Evolutionary conservation across 2,797 vertebrate genomes (phyloP), one percentile per base, ranked within the genome.

Genomic region (Calcarius lapponicus): DNA sequence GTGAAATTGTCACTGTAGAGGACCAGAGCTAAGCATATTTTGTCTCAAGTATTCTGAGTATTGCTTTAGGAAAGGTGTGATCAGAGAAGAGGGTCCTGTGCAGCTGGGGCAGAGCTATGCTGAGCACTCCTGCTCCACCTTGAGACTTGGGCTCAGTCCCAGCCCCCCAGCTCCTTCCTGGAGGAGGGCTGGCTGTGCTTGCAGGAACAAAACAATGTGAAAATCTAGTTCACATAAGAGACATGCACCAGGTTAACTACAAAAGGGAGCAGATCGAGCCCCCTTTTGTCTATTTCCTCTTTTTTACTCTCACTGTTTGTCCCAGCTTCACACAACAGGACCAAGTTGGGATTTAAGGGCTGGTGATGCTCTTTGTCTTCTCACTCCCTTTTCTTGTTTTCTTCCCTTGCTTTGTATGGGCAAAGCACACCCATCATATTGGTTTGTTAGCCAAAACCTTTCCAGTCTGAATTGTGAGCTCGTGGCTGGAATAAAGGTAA

Each of bases 131-230:
- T 13, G 8, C n/a, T 65, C 12, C 21, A n/a, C 12, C 25, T 19
- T 34, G 29, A 28, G n/a, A 16, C 4, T 40, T 11, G 12, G 11
- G 8, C 38, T 51, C 24, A 16, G 43, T 34, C 14, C n/a, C 57
- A 43, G 0, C 0, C 2, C 5, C 13, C 8, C n/a, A 64, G 14
- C 10, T 64, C 7, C 34, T 40, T 40, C 29, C 38, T 26, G 3
- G 11, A 57, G 20, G 22, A 51, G 8, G 14, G 10, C 17, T 76
- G n/a, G 6, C 10, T 38, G 19, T 64, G 19, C 17, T 21, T 45
- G 24, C 3, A 2, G 26, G 20, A 45, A 3, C 2, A 22, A 45
- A 57, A 26, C 7, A 42, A 2, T 9, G 4, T 1, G 1, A 45
- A 45, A 58, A 28, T 71, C 29, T 34, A 31, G 13, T 22, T 65